These are phyloP conservation scores for Sycon ciliatum DNA, from an alignment of 37 sponge, comb jelly and placozoan genomes.

Conservation along the genomic window DNA sequence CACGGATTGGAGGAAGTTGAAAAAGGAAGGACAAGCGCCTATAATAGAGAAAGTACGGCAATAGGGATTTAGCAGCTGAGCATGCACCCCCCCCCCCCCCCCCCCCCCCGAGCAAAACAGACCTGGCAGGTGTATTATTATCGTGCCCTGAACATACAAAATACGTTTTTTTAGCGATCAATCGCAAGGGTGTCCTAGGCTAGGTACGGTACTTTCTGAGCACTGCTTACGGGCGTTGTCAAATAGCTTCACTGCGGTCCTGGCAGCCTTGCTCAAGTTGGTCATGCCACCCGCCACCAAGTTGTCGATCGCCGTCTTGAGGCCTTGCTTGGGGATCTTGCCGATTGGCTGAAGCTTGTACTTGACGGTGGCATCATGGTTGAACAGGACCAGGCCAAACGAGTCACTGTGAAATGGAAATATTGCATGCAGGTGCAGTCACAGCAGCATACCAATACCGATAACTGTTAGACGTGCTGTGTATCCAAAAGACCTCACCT, in stretches of 20 bases:
- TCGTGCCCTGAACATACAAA: no score
- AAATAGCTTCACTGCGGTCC: slow-evolving; percentile 22
- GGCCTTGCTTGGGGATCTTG: slow-evolving; percentile 1
- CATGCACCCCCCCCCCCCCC: no score
- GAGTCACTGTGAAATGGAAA: slow-evolving; percentile 22
- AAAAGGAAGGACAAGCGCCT: no score
- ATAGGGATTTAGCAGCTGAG: no score
- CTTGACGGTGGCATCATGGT: slow-evolving; percentile 16
- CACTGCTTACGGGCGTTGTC: slow-evolving; percentile 16
- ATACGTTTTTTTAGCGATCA: no score
- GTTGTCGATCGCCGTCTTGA: slow-evolving; percentile 18
- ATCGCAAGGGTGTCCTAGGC: no score
- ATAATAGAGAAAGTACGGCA: no score
- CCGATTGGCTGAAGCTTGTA: not conserved
- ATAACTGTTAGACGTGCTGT: no score
- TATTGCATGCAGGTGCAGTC: not conserved
- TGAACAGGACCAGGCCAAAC: slow-evolving; percentile 39
- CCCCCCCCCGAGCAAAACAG: no score
- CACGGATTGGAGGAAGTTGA: no score
- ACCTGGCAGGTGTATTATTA: not conserved
- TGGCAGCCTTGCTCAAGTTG: slow-evolving; percentile 21
- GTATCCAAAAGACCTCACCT: no score
- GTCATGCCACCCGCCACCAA: slow-evolving; percentile 31
- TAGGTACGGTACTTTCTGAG: no score
- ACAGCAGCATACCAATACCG: not conserved